Evolutionary conservation across 2,888 invertebrate species (phyloP), one percentile per base, ranked within the genome.

Genomic region (Aleiodes alternator): DNA sequence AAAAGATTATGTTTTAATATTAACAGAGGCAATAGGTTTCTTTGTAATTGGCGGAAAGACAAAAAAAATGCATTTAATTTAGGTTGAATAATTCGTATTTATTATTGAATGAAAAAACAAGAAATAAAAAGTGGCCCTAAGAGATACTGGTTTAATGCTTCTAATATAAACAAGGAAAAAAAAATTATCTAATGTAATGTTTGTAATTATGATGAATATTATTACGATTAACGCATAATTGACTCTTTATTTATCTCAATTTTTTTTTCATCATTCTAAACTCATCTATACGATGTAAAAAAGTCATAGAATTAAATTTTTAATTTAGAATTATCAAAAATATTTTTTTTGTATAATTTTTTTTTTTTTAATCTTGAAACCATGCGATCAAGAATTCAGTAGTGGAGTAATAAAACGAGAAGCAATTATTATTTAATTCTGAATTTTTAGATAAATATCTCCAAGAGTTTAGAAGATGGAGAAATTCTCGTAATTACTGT

Each of bases 131-230:
- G 56, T 73, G 79, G 76, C 77, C 72, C 73, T 69, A 74, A 61
- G 38, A 68, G 14, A 57, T 50, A 75, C 72, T 73, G 72, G 77
- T 80, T 76, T 76, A 78, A 79, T 70, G 79, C 79, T 80, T 80
- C 76, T 69, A 76, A 79, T 76, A 76, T 78, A 79, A 78, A 78
- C 74, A 78, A 51, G 29, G 61, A 75, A 76, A 77, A 75, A 75
- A 51, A 70, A 76, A 70, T 79, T 80, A 75, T 78, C 77, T 76
- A 78, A 79, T 78, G 78, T 80, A 78, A 78, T 78, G 77, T 78
- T 79, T 79, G 79, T 80, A 77, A 79, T 80, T 79, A 80, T 76
- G 76, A 80, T 80, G 75, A 80, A 79, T 80, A 80, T 75, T 80
- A 79, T 79, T 76, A 79, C 73, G 69, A 79, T 80, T 80, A 80